These are phyloP conservation scores for Lithophane socia DNA, from an alignment of 2,888 invertebrate genomes.

Conservation along the genomic window DNA sequence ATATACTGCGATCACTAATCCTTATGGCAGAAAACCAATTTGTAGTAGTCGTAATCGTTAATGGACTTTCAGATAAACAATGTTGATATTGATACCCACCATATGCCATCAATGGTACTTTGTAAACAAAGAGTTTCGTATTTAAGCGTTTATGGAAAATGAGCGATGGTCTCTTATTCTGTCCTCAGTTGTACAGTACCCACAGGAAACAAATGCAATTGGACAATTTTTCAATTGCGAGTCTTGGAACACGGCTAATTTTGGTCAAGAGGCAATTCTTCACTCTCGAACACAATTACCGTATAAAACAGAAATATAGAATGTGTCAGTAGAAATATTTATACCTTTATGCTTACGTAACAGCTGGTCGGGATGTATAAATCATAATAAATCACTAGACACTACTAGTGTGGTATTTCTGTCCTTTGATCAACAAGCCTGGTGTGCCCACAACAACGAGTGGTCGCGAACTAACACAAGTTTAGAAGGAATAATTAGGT, in stretches of 20 bases:
- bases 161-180: slow-evolving; percentile 58
- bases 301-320: slow-evolving; percentile 67
- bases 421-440: slow-evolving; percentile 58
- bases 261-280: slow-evolving; percentile 81
- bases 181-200: slow-evolving; percentile 74
- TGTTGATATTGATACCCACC: slow-evolving; percentile 14
- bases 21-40: neutral
- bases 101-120: slow-evolving; percentile 1
- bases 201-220: slow-evolving; percentile 88
- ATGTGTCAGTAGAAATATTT: slow-evolving; percentile 61
- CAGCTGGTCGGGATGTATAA: slow-evolving; percentile 62
- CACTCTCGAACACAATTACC: slow-evolving; percentile 71
- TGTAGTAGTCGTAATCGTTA: neutral
- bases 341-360: slow-evolving; percentile 58
- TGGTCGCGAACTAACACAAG: slow-evolving; percentile 34
- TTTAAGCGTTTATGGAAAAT: slow-evolving; percentile 30
- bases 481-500: slow-evolving; percentile 53
- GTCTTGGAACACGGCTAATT: slow-evolving; percentile 81
- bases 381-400: slow-evolving; percentile 64
- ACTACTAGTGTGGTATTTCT: slow-evolving; percentile 58
- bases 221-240: slow-evolving; percentile 88
- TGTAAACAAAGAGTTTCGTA: slow-evolving; percentile 11
- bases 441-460: slow-evolving; percentile 33
- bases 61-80: slow-evolving; percentile 24
- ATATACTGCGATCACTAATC: neutral